Evolutionary conservation across 2,888 invertebrate genomes (phyloP).

Genomic region (Mesopsocus fuscifrons): DNA sequence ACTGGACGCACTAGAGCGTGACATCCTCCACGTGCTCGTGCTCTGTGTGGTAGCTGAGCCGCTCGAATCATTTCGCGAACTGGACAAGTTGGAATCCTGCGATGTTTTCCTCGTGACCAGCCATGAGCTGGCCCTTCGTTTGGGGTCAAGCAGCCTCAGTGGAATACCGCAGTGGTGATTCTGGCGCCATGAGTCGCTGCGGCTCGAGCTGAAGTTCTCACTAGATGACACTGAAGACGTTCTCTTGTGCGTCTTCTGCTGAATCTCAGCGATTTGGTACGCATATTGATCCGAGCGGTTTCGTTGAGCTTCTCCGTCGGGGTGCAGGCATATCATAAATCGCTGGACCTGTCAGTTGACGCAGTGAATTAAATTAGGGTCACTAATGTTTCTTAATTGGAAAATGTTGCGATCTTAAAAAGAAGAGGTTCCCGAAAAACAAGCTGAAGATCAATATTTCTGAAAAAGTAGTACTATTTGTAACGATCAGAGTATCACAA

Average conservation of each 20-base stretch:
- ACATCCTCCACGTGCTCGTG: conserved; percentile 77
- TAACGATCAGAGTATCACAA: no score
- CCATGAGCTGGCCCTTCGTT: conserved; percentile 72
- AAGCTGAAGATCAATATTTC: no score
- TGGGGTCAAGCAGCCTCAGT: conserved; percentile 47
- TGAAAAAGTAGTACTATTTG: no score
- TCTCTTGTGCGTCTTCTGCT: conserved; percentile 53
- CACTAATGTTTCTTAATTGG: no score
- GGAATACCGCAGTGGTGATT: conserved; percentile 58
- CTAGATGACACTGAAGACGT: conserved; percentile 72
- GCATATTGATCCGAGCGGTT: conserved; percentile 42
- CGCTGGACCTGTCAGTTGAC: conserved; percentile 24
- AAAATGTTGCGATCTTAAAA: no score
- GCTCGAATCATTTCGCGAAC: conserved; percentile 78
- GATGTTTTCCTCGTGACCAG: conserved; percentile 79
- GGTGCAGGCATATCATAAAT: conserved; percentile 28
- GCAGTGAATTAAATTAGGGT: not conserved
- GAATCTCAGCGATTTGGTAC: conserved; percentile 55
- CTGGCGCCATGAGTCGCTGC: conserved; percentile 75
- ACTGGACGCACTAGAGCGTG: conserved; percentile 59
- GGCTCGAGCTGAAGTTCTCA: conserved; percentile 75
- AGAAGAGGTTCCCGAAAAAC: no score
- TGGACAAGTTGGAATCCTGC: conserved; percentile 79
- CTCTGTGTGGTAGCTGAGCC: conserved; percentile 77
- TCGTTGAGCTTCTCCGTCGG: conserved; percentile 26